These are phyloP conservation scores for Druceiella hillmani DNA, from an alignment of 2,888 invertebrate species.

Conservation along the genomic window DNA sequence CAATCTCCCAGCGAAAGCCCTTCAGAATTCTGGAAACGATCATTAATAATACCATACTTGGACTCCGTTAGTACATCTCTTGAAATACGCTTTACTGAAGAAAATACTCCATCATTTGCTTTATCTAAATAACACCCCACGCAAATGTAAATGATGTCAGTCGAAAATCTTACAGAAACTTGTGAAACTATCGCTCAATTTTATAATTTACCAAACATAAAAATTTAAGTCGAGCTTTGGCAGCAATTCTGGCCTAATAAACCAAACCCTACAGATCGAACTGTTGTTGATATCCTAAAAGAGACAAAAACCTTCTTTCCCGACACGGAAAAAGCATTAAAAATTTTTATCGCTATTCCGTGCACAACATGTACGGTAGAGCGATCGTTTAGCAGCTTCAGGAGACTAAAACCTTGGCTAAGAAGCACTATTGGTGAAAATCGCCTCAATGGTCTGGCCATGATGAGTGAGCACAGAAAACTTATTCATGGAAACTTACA, in stretches of 20 bases:
- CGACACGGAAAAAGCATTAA: no score
- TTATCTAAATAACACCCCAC: slow-evolving; percentile 12
- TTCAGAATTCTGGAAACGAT: slow-evolving; percentile 24
- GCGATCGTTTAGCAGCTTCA: slow-evolving; percentile 3
- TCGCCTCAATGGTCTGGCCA: slow-evolving; percentile 11
- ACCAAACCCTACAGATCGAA: no score
- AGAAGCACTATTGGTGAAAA: slow-evolving; percentile 11
- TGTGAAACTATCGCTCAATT: no score
- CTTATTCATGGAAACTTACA: no score
- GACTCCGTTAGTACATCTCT: slow-evolving; percentile 23
- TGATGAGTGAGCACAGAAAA: slow-evolving; percentile 12
- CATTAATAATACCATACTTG: slow-evolving; percentile 26
- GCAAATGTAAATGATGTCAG: no score
- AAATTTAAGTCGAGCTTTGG: no score
- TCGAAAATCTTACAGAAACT: no score
- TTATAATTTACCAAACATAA: no score
- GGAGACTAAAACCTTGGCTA: slow-evolving; percentile 14
- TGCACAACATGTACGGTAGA: slow-evolving; percentile 12
- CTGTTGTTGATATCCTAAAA: no score
- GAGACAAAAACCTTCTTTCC: no score
- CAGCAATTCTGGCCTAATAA: no score
- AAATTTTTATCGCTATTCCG: no score
- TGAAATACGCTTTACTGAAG: slow-evolving; percentile 18
- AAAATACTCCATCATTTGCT: slow-evolving; percentile 15
- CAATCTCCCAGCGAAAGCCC: slow-evolving; percentile 25